A percentile compares a stretch with the other conserved stretches of the same genome.
Conservation (phyloP, 1,140 invertebrate genomes). For the Trichoplusia ni region DNA sequence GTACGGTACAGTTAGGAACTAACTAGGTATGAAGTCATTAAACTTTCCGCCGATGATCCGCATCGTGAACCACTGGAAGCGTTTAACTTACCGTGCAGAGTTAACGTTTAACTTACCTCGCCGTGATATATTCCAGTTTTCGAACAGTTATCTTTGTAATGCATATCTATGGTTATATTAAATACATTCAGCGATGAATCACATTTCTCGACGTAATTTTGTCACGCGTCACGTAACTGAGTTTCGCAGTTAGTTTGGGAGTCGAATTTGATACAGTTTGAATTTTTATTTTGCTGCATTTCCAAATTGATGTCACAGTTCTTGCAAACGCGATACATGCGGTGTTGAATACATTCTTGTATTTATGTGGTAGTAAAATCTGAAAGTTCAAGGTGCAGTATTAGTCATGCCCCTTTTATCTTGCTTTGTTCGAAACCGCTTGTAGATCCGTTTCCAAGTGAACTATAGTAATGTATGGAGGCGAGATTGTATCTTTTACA, state of each 20-base stretch:
- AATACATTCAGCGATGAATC: not conserved
- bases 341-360: slow-evolving; percentile 17
- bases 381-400: slow-evolving; percentile 29
- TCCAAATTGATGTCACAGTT: not conserved
- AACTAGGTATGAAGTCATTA: slow-evolving; percentile 43
- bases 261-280: not conserved
- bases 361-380: slow-evolving; percentile 3
- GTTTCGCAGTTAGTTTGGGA: not conserved
- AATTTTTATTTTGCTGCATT: not conserved
- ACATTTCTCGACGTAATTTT: not conserved
- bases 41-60: slow-evolving; percentile 41
- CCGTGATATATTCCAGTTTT: slow-evolving; percentile 12
- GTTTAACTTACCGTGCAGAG: slow-evolving; percentile 5
- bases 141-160: slow-evolving; percentile 1
- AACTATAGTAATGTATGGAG: slow-evolving; percentile 9
- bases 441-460: slow-evolving; percentile 18
- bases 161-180: not conserved
- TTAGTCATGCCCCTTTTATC: slow-evolving; percentile 12
- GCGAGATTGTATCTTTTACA: slow-evolving; percentile 8
- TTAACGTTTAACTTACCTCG: slow-evolving; percentile 4
- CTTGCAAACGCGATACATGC: not conserved
- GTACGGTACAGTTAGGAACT: slow-evolving; percentile 36
- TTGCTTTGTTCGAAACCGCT: slow-evolving; percentile 17
- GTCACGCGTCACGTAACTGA: not conserved
- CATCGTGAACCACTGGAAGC: slow-evolving; percentile 28